Percentiles rank a stretch among this genome's conserved stretches.
Evolutionary conservation across 2,113 vertebrate genomes (phyloP).

Genomic region (Seriola quinqueradiata): DNA sequence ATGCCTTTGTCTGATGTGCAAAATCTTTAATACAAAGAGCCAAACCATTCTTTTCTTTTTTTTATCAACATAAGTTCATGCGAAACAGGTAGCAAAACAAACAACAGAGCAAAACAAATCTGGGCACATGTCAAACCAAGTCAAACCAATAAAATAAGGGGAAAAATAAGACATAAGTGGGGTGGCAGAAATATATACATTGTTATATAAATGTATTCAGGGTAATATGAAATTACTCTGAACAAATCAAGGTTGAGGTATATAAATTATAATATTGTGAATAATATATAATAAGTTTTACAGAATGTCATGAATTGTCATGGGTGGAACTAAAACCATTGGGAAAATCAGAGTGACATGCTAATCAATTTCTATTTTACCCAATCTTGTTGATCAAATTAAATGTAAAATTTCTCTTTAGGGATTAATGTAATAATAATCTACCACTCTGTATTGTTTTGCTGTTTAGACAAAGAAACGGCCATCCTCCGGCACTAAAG

Average conservation of each 20-base stretch:
- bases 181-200: too few relatives aligned
- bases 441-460: conserved; percentile 5
- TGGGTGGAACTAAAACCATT: not conserved
- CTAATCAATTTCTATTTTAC: not conserved
- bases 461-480: conserved; percentile 68
- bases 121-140: too few relatives aligned
- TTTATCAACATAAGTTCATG: too few relatives aligned
- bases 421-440: not conserved
- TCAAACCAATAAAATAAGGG: too few relatives aligned
- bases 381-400: not conserved
- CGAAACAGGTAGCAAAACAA: too few relatives aligned
- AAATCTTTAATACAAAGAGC: too few relatives aligned
- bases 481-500: conserved; percentile 35
- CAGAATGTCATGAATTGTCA: not conserved
- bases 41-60: too few relatives aligned
- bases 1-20: not conserved
- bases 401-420: not conserved
- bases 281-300: not conserved
- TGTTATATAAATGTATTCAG: too few relatives aligned
- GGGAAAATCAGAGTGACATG: not conserved
- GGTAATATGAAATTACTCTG: not conserved
- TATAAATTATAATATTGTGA: not conserved
- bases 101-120: too few relatives aligned
- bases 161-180: too few relatives aligned
- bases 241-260: not conserved